Percentiles rank a stretch among this genome's conserved stretches.
These are phyloP conservation scores for Syncerus caffer DNA, from an alignment of 2,797 vertebrate species.

Conservation along the genomic window DNA sequence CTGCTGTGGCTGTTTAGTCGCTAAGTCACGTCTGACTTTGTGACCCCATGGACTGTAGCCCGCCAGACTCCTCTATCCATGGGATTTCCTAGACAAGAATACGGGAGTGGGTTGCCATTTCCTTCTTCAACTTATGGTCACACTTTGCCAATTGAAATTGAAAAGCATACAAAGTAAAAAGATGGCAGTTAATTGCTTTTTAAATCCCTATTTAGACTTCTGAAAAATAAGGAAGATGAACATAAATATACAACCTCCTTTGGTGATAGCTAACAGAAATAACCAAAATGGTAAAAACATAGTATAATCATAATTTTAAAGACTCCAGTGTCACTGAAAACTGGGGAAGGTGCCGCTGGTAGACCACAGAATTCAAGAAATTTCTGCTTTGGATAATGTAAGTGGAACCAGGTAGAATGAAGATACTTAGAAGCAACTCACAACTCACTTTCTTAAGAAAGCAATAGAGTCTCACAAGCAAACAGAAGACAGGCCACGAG, in stretches of 20 bases:
- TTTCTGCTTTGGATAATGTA: background rate
- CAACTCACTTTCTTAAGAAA: background rate
- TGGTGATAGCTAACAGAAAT: background rate
- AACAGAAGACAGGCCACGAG: background rate
- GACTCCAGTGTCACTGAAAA: background rate
- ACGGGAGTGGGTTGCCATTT: background rate
- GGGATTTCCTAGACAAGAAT: background rate
- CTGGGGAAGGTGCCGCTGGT: fast-evolving
- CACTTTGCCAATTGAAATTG: background rate
- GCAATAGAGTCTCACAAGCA: background rate
- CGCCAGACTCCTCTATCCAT: background rate
- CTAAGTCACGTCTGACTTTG: background rate
- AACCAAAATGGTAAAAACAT: background rate
- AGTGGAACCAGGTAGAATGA: background rate
- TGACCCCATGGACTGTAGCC: background rate
- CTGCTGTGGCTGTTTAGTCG: background rate
- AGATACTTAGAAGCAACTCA: background rate
- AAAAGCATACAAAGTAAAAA: slow-evolving; percentile 7
- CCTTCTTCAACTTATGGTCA: background rate
- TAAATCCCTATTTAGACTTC: background rate
- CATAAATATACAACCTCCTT: background rate
- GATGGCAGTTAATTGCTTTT: background rate
- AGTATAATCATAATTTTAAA: background rate
- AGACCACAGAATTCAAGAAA: background rate
- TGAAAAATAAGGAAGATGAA: background rate